phyloP scores from a whole-genome alignment of 2,797 vertebrate genomes.

The Sebastes taczanowskii region DNA sequence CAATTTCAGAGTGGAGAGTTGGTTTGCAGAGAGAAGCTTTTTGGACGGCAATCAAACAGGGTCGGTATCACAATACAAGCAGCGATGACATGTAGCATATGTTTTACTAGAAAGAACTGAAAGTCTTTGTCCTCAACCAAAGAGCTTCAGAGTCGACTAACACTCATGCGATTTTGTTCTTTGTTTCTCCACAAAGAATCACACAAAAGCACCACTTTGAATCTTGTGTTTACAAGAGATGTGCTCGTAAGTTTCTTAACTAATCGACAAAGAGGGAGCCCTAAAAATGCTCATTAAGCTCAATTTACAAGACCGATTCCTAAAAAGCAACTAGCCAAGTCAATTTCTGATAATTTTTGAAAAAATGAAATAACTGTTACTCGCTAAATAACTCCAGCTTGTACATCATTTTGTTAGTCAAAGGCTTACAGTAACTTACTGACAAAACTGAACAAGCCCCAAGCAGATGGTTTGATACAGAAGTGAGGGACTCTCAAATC shows the following conservation, averaged over 20 bases:
- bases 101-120: background rate
- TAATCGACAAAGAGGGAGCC: too few species aligned
- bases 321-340: background rate
- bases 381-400: background rate
- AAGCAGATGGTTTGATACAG: background rate
- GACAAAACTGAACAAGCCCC: background rate
- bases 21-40: background rate
- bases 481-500: background rate
- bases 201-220: too few species aligned
- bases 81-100: background rate
- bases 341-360: background rate
- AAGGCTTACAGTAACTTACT: background rate
- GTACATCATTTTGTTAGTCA: background rate
- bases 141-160: too few species aligned
- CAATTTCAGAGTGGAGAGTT: background rate
- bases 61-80: background rate
- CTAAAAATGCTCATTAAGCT: background rate
- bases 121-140: background rate
- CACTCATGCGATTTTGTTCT: too few species aligned
- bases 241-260: too few species aligned
- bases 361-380: background rate
- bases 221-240: rapidly evolving
- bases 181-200: too few species aligned
- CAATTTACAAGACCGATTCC: background rate
- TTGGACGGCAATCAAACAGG: background rate